A percentile compares a stretch with the other conserved stretches of the same genome.
These are phyloP conservation scores for Meteorus sp. DNA, from an alignment of 1,140 invertebrate species.

Conservation along the genomic window DNA sequence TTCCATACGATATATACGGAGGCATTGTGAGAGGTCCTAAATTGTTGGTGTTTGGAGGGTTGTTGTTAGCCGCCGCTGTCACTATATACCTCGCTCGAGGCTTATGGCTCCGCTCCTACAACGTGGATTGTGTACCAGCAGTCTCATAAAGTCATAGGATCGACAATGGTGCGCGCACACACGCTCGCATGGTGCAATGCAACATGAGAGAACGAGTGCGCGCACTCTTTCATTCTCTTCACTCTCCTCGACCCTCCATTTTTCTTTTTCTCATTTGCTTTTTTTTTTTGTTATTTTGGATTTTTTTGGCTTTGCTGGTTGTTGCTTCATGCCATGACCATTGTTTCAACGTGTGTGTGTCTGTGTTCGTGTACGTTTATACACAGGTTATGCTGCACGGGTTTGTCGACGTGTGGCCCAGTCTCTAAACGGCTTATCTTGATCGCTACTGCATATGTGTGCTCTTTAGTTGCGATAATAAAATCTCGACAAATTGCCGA, in stretches of 20 bases:
- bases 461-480: constrained; percentile 24
- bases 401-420: constrained; percentile 16
- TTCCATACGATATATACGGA: too few species aligned
- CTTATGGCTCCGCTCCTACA: background rate
- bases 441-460: constrained; percentile 13
- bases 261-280: background rate
- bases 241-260: background rate
- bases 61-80: too few species aligned
- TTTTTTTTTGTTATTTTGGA: background rate
- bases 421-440: constrained; percentile 28
- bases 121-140: background rate
- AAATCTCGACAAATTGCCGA: constrained; percentile 31
- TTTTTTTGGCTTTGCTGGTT: background rate
- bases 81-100: background rate
- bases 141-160: constrained; percentile 17
- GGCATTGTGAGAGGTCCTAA: too few species aligned
- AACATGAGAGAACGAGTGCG: background rate
- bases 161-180: too few species aligned
- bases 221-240: background rate
- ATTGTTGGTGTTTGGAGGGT: too few species aligned
- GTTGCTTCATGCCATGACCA: background rate
- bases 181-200: too few species aligned
- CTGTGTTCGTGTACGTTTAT: too few species aligned
- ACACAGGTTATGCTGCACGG: too few species aligned
- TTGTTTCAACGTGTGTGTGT: background rate